These are phyloP conservation scores for Cephalopholis sonnerati DNA, from an alignment of 2,113 vertebrate genomes.

Conservation along the genomic window DNA sequence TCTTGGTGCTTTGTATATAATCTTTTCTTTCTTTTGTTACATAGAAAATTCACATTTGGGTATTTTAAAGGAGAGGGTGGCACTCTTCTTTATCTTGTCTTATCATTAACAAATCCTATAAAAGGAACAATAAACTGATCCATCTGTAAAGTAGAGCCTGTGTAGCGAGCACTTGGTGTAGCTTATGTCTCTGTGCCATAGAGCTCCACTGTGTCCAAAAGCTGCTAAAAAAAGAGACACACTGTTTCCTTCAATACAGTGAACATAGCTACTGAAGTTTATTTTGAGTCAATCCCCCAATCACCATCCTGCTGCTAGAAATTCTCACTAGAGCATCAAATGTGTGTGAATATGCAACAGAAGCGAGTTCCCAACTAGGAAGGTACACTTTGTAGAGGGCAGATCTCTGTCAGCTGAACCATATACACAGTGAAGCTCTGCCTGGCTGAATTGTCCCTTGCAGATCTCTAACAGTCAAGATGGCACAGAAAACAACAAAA, in stretches of 20 bases:
- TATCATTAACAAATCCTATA: background rate
- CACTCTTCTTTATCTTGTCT: background rate
- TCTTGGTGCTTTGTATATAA: background rate
- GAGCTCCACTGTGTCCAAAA: background rate
- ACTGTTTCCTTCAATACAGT: background rate
- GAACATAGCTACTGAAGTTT: background rate
- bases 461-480: too few species aligned
- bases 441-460: too few species aligned
- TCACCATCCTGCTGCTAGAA: background rate
- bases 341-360: too few species aligned
- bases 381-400: too few species aligned
- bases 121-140: background rate
- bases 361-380: too few species aligned
- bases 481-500: too few species aligned
- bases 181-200: background rate
- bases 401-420: too few species aligned
- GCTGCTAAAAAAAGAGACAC: background rate
- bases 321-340: too few species aligned
- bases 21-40: background rate
- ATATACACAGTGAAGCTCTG: too few species aligned
- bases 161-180: background rate
- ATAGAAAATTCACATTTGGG: background rate
- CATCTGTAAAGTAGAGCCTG: background rate
- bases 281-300: background rate
- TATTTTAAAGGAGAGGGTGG: background rate